Evolutionary conservation across 1,140 invertebrate species (phyloP), one percentile per base, ranked within the genome.

Genomic region (Drosophila nigrodunni): DNA sequence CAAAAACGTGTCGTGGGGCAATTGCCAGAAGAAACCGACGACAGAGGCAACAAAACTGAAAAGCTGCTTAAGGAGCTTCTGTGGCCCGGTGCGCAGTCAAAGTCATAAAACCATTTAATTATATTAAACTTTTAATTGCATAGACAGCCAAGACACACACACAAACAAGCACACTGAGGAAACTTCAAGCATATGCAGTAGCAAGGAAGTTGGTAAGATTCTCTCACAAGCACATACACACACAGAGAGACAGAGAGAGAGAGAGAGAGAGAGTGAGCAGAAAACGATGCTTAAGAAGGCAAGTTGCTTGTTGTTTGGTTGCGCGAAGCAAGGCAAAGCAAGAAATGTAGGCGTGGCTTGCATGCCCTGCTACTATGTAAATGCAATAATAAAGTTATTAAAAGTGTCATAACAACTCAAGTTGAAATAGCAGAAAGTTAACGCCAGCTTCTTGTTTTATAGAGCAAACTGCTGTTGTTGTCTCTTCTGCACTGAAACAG

Each of bases 331-430:
- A 71, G 39, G 21, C 43, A 30, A 7, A 43, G 58, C 30, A 18
- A 39, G 6, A 8, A n/a, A 10, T 3, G 11, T 37, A 43, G 58
- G 59, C 50, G 49, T 62, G 43, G 49, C 73, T 62, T 55, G 52
- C 76, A 39, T 79, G 72, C 70, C 69, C 64, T 71, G 78, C 78
- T 79, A 79, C 82, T 90, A 82, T 90, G 86, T 82, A 91, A 85
- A 89, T 92, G 90, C 82, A 92, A 92, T 92, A 92, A 92, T 92
- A 92, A 92, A 92, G 90, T 92, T 92, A 92, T 92, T 92, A 92
- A 92, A 92, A 92, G 90, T 92, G 90, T 92, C 90, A 92, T 92
- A 92, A 92, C 87, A 92, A 92, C 90, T 92, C 90, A 90, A 90
- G 81, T 88, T 88, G 83, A 83, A 88, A 89, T 88, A 89, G 83